Evolutionary conservation across 2,113 vertebrate genomes (phyloP).

Genomic region (Pseudorasbora parva): DNA sequence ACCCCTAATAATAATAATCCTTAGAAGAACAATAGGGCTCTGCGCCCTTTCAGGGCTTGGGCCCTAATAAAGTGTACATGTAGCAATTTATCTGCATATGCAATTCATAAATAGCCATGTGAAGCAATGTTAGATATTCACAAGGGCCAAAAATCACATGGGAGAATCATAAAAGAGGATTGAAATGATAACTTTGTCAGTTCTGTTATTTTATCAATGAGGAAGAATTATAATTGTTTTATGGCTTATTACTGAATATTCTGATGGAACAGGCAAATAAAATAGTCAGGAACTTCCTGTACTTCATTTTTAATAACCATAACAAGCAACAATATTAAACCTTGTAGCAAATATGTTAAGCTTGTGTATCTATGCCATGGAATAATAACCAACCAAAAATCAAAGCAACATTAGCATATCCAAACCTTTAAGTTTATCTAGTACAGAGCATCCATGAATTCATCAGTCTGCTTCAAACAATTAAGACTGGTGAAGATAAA

Average conservation of each 20-base stretch:
- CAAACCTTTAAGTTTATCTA: background rate
- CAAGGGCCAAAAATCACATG: background rate
- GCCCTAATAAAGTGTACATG: too few species aligned
- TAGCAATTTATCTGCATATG: too few species aligned
- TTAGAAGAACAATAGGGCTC: too few species aligned
- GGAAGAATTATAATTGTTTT: background rate
- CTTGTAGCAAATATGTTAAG: background rate
- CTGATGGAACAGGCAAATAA: background rate
- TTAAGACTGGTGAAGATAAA: slow-evolving; percentile 21
- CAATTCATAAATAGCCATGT: too few species aligned
- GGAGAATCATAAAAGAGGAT: background rate
- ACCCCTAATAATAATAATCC: too few species aligned
- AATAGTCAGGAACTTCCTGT: background rate
- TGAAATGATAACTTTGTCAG: background rate
- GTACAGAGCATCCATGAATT: background rate
- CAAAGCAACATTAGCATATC: background rate
- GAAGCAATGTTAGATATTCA: background rate
- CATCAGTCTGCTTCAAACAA: slow-evolving; percentile 1
- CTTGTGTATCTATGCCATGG: background rate
- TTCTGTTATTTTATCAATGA: background rate
- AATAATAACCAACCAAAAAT: background rate
- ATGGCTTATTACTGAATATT: background rate
- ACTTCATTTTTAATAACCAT: background rate
- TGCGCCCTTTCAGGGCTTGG: too few species aligned
- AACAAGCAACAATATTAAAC: background rate